Evolutionary conservation across 2,113 vertebrate species (phyloP).

Genomic region (Hippolais icterina): DNA sequence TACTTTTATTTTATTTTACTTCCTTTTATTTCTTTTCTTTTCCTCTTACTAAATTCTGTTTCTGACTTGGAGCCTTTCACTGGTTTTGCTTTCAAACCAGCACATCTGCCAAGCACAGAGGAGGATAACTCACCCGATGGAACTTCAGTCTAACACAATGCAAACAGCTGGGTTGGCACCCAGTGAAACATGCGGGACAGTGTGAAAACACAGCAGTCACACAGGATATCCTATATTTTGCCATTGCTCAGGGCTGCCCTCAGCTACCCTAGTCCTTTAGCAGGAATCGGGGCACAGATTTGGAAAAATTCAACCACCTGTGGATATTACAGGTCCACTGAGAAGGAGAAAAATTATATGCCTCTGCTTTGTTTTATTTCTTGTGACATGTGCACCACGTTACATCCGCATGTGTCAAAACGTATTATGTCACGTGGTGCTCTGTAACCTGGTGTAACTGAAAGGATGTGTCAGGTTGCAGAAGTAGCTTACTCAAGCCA

Average conservation of each 20-base stretch:
- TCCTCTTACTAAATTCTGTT: too few species aligned
- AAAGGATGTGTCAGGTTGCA: background rate
- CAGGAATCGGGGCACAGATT: rapidly evolving
- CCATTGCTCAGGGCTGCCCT: background rate
- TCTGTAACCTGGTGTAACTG: background rate
- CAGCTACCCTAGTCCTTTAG: background rate
- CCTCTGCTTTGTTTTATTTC: background rate
- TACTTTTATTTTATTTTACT: too few species aligned
- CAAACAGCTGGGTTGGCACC: background rate
- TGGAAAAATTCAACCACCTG: background rate
- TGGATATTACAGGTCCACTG: background rate
- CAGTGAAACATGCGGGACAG: rapidly evolving
- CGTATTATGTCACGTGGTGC: background rate
- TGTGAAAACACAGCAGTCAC: background rate
- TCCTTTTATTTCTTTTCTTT: too few species aligned
- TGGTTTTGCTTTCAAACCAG: too few species aligned
- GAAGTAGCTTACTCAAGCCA: background rate
- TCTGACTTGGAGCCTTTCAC: too few species aligned
- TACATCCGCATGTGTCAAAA: background rate
- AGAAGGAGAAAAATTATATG: background rate
- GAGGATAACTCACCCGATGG: background rate
- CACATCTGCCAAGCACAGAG: background rate
- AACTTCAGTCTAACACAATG: rapidly evolving
- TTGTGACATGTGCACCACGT: background rate
- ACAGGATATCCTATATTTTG: background rate